These are phyloP conservation scores for Orchestes rusci DNA, from an alignment of 2,888 invertebrate species.

Conservation along the genomic window DNA sequence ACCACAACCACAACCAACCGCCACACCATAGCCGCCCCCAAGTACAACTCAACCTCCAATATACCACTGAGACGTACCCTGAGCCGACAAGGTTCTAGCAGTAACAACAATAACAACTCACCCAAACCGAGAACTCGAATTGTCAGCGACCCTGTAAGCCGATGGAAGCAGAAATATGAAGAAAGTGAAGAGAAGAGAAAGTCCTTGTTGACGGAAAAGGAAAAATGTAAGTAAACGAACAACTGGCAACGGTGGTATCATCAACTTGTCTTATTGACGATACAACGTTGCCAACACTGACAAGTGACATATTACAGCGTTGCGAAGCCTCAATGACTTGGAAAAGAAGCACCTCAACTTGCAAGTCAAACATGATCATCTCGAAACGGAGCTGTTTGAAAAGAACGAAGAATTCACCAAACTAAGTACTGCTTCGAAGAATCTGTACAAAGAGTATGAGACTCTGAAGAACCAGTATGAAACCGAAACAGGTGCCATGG, in stretches of 20 bases:
- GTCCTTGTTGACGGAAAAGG: constrained; percentile 57
- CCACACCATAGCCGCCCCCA: constrained; percentile 28
- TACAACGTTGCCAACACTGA: too few species aligned
- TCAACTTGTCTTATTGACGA: too few species aligned
- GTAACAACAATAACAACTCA: constrained; percentile 13
- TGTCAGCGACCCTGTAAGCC: constrained; percentile 41
- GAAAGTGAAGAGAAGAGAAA: constrained; percentile 65
- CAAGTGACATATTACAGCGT: constrained; percentile 48
- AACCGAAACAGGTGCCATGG: constrained; percentile 65
- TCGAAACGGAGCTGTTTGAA: constrained; percentile 55
- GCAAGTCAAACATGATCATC: constrained; percentile 51
- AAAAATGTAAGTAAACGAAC: constrained; percentile 56
- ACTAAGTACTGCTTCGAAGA: constrained; percentile 59
- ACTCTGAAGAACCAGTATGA: constrained; percentile 67
- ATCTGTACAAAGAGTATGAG: constrained; percentile 66
- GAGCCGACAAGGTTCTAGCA: constrained; percentile 28
- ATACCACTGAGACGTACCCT: constrained; percentile 37
- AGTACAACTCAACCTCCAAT: constrained; percentile 36
- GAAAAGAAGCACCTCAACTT: constrained; percentile 56
- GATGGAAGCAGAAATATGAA: constrained; percentile 65
- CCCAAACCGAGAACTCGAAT: constrained; percentile 8
- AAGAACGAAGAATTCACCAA: constrained; percentile 57
- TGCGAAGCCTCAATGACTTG: constrained; percentile 56
- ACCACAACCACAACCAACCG: too few species aligned
- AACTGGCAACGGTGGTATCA: too few species aligned